Base-by-base conservation (phyloP, 1,140 invertebrate genomes). In the Micrasema minimum region DNA sequence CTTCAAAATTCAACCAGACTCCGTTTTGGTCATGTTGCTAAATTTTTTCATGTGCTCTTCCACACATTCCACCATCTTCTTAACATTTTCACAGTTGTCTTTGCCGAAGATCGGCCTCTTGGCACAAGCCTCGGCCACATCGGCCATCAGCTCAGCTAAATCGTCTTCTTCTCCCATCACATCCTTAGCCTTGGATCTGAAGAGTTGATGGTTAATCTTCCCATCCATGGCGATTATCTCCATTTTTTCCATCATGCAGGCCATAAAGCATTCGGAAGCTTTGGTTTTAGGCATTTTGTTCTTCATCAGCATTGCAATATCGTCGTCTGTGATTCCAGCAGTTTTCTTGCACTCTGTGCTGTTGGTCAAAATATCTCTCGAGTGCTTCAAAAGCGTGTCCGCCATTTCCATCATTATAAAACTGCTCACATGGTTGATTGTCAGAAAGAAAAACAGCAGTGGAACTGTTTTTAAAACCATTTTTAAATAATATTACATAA, bases 211-310 rank as follows among this genome's bases (percentile, higher is more conserved):
- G 14, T 51, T 35, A 20, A 59, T 70, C 20, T 61, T 62, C 1
- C 74, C 74, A 23, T 72, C 51, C 35, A 22, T 43, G 5, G 26
- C 2, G 26, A 75, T 9, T 20, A 70, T 12, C 1, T 67, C 70
- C 46, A 70, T 66, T 37, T 72, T 75, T 22, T 72, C 70, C 61
- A 72, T 45, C 74, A 75, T 75, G 55, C 74, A 75, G 0, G 61
- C 74, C 2, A 72, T 35, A 12, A 75, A 11, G 45, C 74, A 75
- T 26, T 62, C 20, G 0, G 61, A 66, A 1, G 66, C 61, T 18
- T 43, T 66, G 2, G 70, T 70, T 6, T 61, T 57, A 5, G 70
- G 74, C 5, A 75, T 23, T n/a, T 75, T 75, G 22, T 69, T 75
- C 26, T 50, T 51, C 38, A 67, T 38, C 31, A 75, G 69, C 0